Evolutionary conservation across 1,140 invertebrate genomes (phyloP).

Genomic region (Bombus waltoni): DNA sequence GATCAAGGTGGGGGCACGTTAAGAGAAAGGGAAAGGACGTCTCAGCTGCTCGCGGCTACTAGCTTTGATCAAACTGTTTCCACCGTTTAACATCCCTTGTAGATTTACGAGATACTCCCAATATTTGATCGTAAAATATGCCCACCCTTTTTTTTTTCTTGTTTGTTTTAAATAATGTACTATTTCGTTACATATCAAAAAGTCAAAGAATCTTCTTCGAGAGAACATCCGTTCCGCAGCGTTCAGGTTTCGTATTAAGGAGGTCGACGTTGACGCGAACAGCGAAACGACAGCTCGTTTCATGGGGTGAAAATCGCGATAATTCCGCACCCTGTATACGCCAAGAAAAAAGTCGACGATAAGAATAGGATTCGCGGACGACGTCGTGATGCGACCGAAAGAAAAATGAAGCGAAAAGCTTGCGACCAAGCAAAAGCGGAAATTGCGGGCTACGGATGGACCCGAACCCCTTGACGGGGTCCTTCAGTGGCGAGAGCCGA

Average conservation of each 20-base stretch:
- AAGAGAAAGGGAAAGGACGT: constrained; percentile 56
- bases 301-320: neutral
- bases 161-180: no score
- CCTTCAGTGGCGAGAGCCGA: constrained; percentile 20
- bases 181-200: neutral
- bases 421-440: constrained; percentile 35
- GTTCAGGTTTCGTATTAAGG: no score
- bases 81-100: constrained; percentile 57
- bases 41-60: constrained; percentile 76
- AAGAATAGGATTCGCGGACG: neutral
- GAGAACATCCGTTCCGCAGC: neutral
- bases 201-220: neutral
- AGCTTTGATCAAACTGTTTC: constrained; percentile 79
- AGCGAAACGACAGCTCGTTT: neutral
- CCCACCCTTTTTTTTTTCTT: no score
- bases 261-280: no score
- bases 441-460: constrained; percentile 52
- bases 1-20: constrained; percentile 6
- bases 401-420: constrained; percentile 40
- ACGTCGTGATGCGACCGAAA: neutral
- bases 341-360: constrained; percentile 24
- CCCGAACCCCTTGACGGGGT: constrained; percentile 48
- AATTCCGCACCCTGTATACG: neutral
- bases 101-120: no score
- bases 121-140: no score